Conservation (phyloP, 2,797 vertebrate genomes). For the Eremophila alpestris region DNA sequence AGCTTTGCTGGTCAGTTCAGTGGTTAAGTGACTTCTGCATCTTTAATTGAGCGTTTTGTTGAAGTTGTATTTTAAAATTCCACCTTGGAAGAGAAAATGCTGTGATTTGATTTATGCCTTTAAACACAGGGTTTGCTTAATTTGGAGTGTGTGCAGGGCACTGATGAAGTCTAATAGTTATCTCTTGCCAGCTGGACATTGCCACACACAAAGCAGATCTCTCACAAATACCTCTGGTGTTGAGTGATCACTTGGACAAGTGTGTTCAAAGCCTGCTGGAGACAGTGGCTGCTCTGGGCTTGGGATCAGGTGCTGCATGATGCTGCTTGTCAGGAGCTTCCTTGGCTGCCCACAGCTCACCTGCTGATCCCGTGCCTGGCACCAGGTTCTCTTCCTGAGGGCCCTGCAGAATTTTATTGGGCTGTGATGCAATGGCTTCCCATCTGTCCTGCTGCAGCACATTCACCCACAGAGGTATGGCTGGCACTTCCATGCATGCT, state of each 20-base stretch:
- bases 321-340: slow-evolving; percentile 7
- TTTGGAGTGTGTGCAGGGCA: neutral
- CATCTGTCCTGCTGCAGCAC: neutral
- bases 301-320: neutral
- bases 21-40: neutral
- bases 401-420: neutral
- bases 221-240: neutral
- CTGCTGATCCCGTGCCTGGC: slow-evolving; percentile 18
- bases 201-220: neutral
- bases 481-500: neutral
- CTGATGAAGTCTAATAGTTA: neutral
- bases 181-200: slow-evolving; percentile 14
- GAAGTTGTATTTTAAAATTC: neutral
- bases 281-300: neutral
- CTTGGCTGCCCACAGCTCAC: neutral
- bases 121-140: neutral
- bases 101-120: neutral
- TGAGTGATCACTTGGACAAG: neutral
- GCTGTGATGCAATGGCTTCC: neutral
- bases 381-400: neutral
- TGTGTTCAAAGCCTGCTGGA: neutral
- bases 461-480: neutral
- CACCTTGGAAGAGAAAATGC: neutral
- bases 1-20: neutral
- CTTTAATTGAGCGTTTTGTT: neutral